Conservation (phyloP, 2,797 vertebrate genomes). For the Taenioides sp. region DNA sequence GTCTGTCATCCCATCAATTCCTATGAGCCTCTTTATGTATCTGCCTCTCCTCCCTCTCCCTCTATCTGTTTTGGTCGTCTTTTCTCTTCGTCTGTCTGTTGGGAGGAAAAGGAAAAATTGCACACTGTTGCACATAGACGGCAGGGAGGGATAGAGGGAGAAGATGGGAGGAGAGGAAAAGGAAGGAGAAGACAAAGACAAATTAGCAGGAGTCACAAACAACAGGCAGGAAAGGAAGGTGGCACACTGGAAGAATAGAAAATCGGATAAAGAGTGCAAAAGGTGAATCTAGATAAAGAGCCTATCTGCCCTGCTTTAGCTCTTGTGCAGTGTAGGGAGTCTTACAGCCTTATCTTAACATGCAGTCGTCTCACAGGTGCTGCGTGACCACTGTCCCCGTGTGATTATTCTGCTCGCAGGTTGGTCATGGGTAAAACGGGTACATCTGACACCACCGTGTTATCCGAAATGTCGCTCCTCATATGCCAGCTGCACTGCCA, state of each 20-base stretch:
- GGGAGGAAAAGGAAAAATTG: conserved; percentile 48
- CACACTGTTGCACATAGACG: conserved; percentile 66
- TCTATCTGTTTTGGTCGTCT: conserved; percentile 47
- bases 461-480: conserved; percentile 21
- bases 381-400: conserved; percentile 21
- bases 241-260: conserved; percentile 15
- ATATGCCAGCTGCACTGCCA: conserved; percentile 26
- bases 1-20: conserved; percentile 70
- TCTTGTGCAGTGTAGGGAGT: conserved; percentile 39
- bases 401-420: conserved; percentile 41
- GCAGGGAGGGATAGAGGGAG: conserved; percentile 12
- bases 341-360: conserved; percentile 52
- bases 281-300: conserved; percentile 59
- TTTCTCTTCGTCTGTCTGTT: conserved; percentile 57
- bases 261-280: conserved; percentile 44
- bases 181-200: conserved; percentile 22
- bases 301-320: conserved; percentile 39
- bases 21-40: conserved; percentile 61
- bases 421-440: conserved; percentile 42
- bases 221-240: conserved; percentile 16
- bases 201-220: conserved; percentile 42
- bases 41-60: conserved; percentile 48
- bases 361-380: conserved; percentile 37
- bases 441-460: conserved; percentile 42
- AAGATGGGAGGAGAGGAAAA: conserved; percentile 4